These are phyloP conservation scores for Parauchenoglanis punctatus DNA, from an alignment of 2,797 vertebrate species.

Conservation along the genomic window DNA sequence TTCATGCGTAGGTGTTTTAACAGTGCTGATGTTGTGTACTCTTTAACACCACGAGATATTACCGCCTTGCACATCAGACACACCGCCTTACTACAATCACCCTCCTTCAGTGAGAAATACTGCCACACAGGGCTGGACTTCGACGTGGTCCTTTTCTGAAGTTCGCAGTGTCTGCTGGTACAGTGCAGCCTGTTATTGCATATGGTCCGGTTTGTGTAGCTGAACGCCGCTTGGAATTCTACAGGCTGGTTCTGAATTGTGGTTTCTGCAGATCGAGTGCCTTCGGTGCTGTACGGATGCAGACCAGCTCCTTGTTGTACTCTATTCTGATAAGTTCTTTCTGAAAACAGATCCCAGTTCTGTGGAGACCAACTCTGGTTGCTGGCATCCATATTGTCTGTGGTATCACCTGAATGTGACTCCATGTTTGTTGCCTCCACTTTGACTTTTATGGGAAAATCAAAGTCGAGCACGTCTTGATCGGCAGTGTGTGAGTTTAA, in stretches of 20 bases:
- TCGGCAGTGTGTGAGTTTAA: constrained; percentile 36
- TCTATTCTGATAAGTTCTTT: constrained; percentile 31
- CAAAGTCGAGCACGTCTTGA: constrained; percentile 32
- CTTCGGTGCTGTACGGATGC: neutral
- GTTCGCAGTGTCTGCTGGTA: constrained; percentile 56
- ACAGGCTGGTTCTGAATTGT: constrained; percentile 26
- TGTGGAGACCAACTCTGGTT: constrained; percentile 50
- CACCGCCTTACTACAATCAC: constrained; percentile 58
- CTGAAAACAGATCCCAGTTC: constrained; percentile 47
- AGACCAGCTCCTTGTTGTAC: constrained; percentile 23
- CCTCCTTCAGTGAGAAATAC: constrained; percentile 58
- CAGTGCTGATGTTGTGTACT: constrained; percentile 56
- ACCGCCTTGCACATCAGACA: constrained; percentile 56
- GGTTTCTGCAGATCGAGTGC: constrained; percentile 13
- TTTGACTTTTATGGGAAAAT: constrained; percentile 50
- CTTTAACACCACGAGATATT: constrained; percentile 57
- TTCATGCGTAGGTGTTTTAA: constrained; percentile 60
- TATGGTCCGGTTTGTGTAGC: constrained; percentile 47
- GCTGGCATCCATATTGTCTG: constrained; percentile 32
- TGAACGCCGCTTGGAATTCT: constrained; percentile 43
- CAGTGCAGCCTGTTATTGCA: constrained; percentile 52
- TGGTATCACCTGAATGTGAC: constrained; percentile 19
- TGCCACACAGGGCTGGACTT: constrained; percentile 58
- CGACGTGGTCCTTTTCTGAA: constrained; percentile 56
- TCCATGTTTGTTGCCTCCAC: constrained; percentile 39